phyloP scores from a whole-genome alignment of 2,113 vertebrate genomes.

The Syrrhaptes paradoxus region DNA sequence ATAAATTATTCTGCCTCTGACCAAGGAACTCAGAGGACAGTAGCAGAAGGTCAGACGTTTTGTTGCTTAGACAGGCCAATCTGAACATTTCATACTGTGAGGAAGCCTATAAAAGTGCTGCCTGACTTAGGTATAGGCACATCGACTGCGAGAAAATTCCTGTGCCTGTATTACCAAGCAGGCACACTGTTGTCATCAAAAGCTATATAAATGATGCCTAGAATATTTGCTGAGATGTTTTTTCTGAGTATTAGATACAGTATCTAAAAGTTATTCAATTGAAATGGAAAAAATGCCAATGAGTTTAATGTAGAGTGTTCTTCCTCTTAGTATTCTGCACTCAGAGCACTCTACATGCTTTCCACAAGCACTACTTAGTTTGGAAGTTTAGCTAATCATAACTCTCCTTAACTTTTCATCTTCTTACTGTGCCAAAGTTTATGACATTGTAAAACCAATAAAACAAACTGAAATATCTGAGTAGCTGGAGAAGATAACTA shows the following conservation, averaged over 20 bases:
- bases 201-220: background rate
- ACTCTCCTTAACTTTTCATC: background rate
- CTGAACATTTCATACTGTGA: background rate
- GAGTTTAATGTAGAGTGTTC: background rate
- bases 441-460: background rate
- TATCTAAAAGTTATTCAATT: background rate
- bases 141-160: background rate
- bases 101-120: background rate
- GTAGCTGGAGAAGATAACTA: background rate
- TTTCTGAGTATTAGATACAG: background rate
- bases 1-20: background rate
- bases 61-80: background rate
- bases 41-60: background rate
- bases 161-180: background rate
- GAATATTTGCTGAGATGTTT: background rate
- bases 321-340: background rate
- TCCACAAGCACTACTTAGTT: background rate
- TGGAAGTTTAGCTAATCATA: background rate
- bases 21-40: background rate
- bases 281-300: background rate
- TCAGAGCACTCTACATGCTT: background rate
- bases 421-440: background rate
- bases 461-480: background rate
- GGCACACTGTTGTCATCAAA: background rate
- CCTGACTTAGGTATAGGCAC: background rate